Base-by-base conservation (phyloP, 2,113 vertebrate species). In the Phalacrocorax brasilianus region DNA sequence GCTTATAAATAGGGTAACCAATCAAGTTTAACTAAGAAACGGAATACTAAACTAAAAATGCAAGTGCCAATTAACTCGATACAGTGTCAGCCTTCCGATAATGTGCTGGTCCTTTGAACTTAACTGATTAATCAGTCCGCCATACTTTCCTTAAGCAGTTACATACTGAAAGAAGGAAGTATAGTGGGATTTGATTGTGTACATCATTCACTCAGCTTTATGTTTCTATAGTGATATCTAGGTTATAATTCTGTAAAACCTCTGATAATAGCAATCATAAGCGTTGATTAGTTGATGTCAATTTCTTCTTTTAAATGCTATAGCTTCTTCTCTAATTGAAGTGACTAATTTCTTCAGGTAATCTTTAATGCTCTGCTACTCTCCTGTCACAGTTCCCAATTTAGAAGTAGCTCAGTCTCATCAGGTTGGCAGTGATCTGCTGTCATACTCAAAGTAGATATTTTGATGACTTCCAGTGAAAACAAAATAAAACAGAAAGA, bases 201-300 rank as follows among this genome's bases (percentile, higher is more conserved):
- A 66, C 59, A 78, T 67, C 87, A 85, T 56, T 77, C 95, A 91
- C 85, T 91, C 28, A 76, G 12, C 23, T 71, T 13, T 26, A 17
- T 2, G 12, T 74, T 90, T 52, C 53, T 75, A 4, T 9, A 71
- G 47, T 28, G 70, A 49, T 73, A 49, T 11, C 19, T 61, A 28
- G 27, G 35, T 75, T 85, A 23, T 8, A 83, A 2, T 85, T 72
- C 10, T 53, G 10, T 65, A 65, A 79, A 87, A 12, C 16, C 40
- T 84, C 40, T 44, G 73, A 91, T 78, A 93, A 93, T 86, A 96
- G 94, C 44, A 93, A 95, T 97, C 76, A 74, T 83, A 89, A 90
- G 58, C 40, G 26, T 86, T 95, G 95, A 98, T 98, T 97, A 97
- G 96, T 98, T 95, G 55, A 83, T 96, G 95, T 58, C 11, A 89